Percentiles rank a stretch among this genome's conserved stretches.
phyloP scores from a whole-genome alignment of 1,140 invertebrate species.

The Laupala kohalensis region DNA sequence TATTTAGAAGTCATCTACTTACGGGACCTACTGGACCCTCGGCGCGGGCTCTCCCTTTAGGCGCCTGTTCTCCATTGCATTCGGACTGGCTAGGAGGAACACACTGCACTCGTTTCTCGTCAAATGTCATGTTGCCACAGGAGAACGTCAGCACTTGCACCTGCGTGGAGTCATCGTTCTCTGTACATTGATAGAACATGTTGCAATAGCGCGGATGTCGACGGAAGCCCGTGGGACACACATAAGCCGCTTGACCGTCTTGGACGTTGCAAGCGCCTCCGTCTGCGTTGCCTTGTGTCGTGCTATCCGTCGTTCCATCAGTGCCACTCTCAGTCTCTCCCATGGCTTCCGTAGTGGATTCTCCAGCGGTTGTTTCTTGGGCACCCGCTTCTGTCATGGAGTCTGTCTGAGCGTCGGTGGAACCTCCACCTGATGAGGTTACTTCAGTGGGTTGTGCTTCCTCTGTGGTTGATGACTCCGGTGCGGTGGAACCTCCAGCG shows the following conservation, averaged over 20 bases:
- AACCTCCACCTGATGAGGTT: too few relatives aligned
- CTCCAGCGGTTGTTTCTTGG: conserved; percentile 5
- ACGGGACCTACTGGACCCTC: background rate
- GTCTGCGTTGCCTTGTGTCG: too few relatives aligned
- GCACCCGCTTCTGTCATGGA: conserved; percentile 22
- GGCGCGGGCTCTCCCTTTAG: background rate
- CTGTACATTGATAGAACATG: conserved; percentile 69
- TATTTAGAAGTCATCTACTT: background rate
- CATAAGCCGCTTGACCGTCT: conserved; percentile 47
- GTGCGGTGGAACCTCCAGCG: conserved; percentile 12
- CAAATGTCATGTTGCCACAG: conserved; percentile 62
- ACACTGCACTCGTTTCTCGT: conserved; percentile 57
- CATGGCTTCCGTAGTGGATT: background rate
- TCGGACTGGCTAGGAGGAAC: conserved; percentile 29
- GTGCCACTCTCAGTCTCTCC: background rate
- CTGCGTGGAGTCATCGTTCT: conserved; percentile 44
- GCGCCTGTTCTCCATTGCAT: background rate
- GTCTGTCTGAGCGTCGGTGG: background rate
- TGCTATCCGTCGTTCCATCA: background rate
- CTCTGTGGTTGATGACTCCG: background rate
- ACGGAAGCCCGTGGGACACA: conserved; percentile 67
- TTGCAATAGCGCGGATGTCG: conserved; percentile 73
- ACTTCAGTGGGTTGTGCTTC: background rate
- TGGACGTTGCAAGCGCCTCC: conserved; percentile 7
- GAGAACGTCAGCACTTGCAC: conserved; percentile 56